Conservation (phyloP, 2,797 vertebrate species). For the Poecilia wingei region DNA sequence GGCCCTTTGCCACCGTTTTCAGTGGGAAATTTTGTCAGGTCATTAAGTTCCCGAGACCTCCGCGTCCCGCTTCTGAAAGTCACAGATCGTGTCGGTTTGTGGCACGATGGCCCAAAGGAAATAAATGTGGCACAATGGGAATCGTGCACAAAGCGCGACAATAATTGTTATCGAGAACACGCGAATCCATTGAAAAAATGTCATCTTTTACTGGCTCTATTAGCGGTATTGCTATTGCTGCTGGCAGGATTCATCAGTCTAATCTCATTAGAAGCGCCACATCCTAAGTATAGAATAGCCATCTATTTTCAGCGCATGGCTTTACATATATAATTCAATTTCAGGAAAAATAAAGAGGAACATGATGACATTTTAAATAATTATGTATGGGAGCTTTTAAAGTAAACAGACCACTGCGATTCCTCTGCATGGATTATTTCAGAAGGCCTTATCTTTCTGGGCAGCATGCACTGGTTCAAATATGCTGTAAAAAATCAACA, state of each 20-base stretch:
- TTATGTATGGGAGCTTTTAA: conserved; percentile 21
- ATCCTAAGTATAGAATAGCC: conserved; percentile 16
- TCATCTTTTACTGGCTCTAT: not conserved
- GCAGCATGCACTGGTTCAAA: not conserved
- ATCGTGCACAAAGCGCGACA: not conserved
- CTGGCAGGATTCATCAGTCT: conserved; percentile 20
- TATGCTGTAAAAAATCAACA: not conserved
- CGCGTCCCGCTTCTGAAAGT: conserved; percentile 7
- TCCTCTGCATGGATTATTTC: conserved; percentile 7
- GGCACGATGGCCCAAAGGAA: not conserved
- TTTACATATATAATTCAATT: conserved; percentile 17
- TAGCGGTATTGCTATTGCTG: conserved; percentile 2
- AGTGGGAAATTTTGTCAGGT: conserved; percentile 17
- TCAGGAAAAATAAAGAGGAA: conserved; percentile 14
- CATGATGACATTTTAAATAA: conserved; percentile 20
- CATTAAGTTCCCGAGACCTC: conserved; percentile 22
- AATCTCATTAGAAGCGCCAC: conserved; percentile 24
- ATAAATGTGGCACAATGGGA: conserved; percentile 3
- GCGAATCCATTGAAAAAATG: conserved; percentile 9
- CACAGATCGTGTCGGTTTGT: conserved; percentile 10
- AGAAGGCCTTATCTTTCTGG: not conserved
- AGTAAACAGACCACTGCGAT: conserved; percentile 10
- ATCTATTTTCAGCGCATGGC: conserved; percentile 10
- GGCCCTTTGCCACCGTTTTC: not conserved
- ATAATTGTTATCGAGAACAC: conserved; percentile 1